Conservation (phyloP, 1,140 invertebrate species). For the Dufourea novaeangliae region DNA sequence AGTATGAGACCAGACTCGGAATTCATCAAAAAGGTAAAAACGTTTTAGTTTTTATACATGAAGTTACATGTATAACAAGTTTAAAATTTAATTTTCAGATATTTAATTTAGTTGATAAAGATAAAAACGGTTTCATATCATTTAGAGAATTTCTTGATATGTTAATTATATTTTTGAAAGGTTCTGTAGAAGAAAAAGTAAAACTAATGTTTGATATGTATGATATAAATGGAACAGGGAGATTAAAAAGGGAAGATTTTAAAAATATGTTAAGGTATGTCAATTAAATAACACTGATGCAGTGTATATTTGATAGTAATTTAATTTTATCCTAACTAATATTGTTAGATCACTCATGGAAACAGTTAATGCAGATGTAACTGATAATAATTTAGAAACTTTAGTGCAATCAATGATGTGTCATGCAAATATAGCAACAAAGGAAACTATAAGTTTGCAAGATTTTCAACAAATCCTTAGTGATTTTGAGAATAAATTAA, state of each 20-base stretch:
- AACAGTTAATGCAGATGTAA: slow-evolving; percentile 4
- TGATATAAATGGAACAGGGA: not conserved
- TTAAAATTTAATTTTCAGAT: not conserved
- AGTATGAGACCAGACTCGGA: not conserved
- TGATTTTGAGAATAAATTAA: not conserved
- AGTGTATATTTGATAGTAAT: not conserved
- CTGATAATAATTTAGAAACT: slow-evolving; percentile 7
- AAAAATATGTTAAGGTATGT: not conserved
- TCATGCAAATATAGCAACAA: not conserved
- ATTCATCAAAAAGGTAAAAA: not conserved
- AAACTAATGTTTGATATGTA: not conserved
- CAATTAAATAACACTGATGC: not conserved
- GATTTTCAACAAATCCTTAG: not conserved
- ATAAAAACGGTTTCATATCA: not conserved
- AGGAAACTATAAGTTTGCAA: not conserved
- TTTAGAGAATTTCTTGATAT: not conserved
- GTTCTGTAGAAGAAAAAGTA: not conserved
- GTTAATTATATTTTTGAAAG: not conserved
- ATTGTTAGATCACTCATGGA: not conserved
- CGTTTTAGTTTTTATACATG: not conserved
- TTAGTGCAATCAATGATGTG: not conserved
- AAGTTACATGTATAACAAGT: too few relatives aligned
- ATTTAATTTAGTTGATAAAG: not conserved
- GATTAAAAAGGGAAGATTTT: not conserved
- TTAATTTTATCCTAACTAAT: not conserved